Evolutionary conservation across 2,888 invertebrate genomes (phyloP).

Genomic region (Nomada flava): DNA sequence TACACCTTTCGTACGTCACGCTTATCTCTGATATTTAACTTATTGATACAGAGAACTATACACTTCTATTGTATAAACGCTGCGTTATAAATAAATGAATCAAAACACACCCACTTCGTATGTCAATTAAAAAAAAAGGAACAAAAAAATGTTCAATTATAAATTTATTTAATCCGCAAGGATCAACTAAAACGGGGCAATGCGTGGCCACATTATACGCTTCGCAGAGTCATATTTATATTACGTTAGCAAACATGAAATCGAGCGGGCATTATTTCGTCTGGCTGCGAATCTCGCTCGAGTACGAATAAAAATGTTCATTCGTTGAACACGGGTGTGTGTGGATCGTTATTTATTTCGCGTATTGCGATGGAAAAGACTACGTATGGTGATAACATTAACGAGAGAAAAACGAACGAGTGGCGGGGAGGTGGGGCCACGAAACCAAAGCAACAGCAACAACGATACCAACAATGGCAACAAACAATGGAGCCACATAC

Average conservation of each 20-base stretch:
- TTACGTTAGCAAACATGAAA: not conserved
- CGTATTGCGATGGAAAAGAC: not conserved
- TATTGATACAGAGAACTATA: not conserved
- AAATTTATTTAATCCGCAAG: not conserved
- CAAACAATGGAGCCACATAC: not conserved
- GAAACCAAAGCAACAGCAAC: not conserved
- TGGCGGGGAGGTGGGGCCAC: too few species aligned
- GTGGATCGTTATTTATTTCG: slow-evolving; percentile 4
- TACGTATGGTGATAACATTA: slow-evolving; percentile 2
- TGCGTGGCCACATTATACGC: slow-evolving; percentile 5
- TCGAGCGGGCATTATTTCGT: not conserved
- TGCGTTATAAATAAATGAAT: not conserved
- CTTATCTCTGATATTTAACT: slow-evolving; percentile 20
- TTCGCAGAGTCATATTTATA: not conserved
- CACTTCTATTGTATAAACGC: not conserved
- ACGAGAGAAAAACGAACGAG: not conserved
- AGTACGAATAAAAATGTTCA: slow-evolving; percentile 4
- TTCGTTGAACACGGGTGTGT: not conserved
- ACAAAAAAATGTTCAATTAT: not conserved
- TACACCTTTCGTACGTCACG: slow-evolving; percentile 13
- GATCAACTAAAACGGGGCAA: not conserved
- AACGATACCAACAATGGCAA: slow-evolving; percentile 8
- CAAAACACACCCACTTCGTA: too few species aligned
- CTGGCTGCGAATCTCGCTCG: not conserved
- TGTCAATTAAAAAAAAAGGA: not conserved